Conservation (phyloP, 2,113 vertebrate genomes). For the Gymnarchus niloticus region DNA sequence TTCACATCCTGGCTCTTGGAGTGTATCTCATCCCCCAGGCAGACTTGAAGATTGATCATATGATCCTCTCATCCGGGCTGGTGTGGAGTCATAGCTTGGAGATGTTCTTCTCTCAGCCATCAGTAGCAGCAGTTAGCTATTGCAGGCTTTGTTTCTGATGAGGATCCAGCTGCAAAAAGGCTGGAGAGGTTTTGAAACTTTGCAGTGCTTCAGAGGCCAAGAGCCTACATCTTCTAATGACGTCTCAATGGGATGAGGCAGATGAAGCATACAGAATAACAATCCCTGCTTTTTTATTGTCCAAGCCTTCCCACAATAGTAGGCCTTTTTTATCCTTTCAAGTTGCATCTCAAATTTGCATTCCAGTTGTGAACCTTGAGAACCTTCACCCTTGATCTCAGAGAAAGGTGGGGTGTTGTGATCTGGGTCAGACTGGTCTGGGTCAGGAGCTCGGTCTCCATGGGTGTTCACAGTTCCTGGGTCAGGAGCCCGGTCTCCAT, state of each 20-base stretch:
- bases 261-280: no score
- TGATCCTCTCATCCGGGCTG: background rate
- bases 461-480: no score
- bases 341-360: no score
- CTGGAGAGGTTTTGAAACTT: background rate
- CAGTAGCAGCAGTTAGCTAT: background rate
- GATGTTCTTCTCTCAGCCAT: background rate
- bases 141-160: background rate
- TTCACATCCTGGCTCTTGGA: background rate
- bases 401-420: no score
- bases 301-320: no score
- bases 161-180: background rate
- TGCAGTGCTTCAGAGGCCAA: background rate
- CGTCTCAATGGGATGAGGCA: background rate
- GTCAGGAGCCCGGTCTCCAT: no score
- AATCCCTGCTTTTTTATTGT: no score
- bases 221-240: background rate
- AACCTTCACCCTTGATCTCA: no score
- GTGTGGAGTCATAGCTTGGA: background rate
- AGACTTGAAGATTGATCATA: background rate
- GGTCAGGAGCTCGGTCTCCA: no score
- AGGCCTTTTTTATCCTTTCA: no score
- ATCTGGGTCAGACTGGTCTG: no score
- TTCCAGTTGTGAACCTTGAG: no score
- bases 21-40: background rate